Conservation (phyloP, 2,888 invertebrate species). For the Philonicus albiceps region DNA sequence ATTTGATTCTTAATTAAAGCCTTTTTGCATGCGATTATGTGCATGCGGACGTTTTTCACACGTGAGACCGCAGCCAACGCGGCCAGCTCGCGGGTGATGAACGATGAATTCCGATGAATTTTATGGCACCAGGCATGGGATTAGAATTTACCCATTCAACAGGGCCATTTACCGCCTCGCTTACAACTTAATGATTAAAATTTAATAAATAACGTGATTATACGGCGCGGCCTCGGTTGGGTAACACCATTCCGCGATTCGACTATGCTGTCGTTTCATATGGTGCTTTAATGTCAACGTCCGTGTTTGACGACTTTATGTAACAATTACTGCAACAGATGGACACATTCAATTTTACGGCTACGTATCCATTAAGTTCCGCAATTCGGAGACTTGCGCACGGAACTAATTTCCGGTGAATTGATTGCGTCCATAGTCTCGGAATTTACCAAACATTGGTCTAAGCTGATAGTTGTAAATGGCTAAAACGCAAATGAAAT, state of each 20-base stretch:
- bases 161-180: not conserved
- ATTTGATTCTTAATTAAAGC: slow-evolving; percentile 38
- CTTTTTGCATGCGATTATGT: slow-evolving; percentile 13
- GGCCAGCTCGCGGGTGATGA: slow-evolving; percentile 8
- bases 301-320: not conserved
- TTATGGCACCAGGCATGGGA: not conserved
- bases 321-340: not conserved
- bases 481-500: not conserved
- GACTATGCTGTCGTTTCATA: not conserved
- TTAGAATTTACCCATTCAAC: not conserved
- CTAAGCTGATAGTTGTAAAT: not conserved
- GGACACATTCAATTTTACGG: not conserved
- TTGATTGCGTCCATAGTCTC: not conserved
- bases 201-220: slow-evolving; percentile 12
- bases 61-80: slow-evolving; percentile 11
- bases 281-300: not conserved
- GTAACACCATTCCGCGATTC: not conserved
- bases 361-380: not conserved
- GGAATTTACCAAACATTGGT: not conserved
- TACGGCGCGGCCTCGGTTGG: not conserved
- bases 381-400: not conserved
- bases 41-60: slow-evolving; percentile 23
- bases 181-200: not conserved
- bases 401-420: not conserved
- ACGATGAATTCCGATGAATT: slow-evolving; percentile 22